Evolutionary conservation across 2,888 invertebrate genomes (phyloP), one percentile per base, ranked within the genome.

Genomic region (Petrophora chlorosata): DNA sequence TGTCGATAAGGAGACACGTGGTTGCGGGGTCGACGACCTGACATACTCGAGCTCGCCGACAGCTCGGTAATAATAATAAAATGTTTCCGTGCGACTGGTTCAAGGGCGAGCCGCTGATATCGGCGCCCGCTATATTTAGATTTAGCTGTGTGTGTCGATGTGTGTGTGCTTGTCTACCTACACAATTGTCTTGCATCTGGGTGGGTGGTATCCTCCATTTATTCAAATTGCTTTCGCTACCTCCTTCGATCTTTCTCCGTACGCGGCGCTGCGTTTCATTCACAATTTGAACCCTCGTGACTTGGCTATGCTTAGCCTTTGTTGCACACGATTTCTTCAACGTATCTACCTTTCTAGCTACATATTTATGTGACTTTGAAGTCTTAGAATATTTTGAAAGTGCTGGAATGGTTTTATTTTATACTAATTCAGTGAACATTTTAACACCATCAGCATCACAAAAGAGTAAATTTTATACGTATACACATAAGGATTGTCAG

Each of bases 1-100:
- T 89, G 89, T 88, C 89, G 90, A 90, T 90, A 90, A 90, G 89
- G 85, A 88, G 88, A 87, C 90, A 89, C 90, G 90, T 90, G 90
- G 89, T 84, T 76, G 59, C 75, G 87, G 72, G 90, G 86, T 90
- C 89, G 89, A 66, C 85, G 90, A 89, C 89, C 89, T 86, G 82
- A 82, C 82, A 81, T 84, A 87, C 89, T 88, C 87, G 85, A 82
- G 87, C 85, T 84, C 88, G 86, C 89, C 89, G 89, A 88, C 87
- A 88, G 88, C 88, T 86, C 79, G 82, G 87, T 90, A 90, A 89
- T 90, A 89, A 90, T 90, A 90, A 90, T 90, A 89, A 90, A 90
- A 90, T 88, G 89, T 90, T 90, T 89, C 89, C 90, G 89, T 88
- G 88, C 88, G 89, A 89, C 85, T 90, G 90, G 90, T 89, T 90